Evolutionary conservation across 1,140 invertebrate genomes (phyloP).

Genomic region (Littorina saxatilis): DNA sequence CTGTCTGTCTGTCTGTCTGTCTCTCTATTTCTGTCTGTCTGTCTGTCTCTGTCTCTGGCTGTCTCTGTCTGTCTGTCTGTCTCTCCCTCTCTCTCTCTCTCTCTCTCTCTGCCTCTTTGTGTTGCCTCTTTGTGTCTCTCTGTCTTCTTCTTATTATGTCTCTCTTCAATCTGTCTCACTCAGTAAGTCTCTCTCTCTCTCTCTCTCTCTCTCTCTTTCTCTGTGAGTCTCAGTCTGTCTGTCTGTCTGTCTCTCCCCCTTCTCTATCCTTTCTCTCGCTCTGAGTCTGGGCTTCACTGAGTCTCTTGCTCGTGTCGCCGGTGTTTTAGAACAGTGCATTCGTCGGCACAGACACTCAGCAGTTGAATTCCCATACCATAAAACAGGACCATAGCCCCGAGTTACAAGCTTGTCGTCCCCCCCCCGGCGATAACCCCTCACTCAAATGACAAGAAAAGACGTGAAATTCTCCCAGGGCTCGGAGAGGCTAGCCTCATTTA

Average conservation of each 20-base stretch:
- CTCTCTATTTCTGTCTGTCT: too few species aligned
- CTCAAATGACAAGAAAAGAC: slow-evolving; percentile 12
- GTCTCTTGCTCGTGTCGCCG: not conserved
- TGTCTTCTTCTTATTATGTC: not conserved
- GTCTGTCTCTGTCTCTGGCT: too few species aligned
- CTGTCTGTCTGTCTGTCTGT: too few species aligned
- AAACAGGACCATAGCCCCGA: not conserved
- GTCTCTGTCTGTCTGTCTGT: not conserved
- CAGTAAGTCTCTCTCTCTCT: not conserved
- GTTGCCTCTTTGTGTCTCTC: not conserved
- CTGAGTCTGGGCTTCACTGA: not conserved
- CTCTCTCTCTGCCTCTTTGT: slow-evolving; percentile 7
- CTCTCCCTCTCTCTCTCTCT: slow-evolving; percentile 12
- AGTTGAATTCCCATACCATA: not conserved
- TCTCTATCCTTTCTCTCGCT: not conserved
- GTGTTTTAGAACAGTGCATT: not conserved
- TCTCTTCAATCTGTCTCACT: not conserved
- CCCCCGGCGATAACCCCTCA: not conserved
- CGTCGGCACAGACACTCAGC: too few species aligned
- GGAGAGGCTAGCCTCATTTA: not conserved
- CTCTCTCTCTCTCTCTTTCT: not conserved
- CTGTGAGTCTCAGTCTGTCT: not conserved
- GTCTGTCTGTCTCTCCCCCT: not conserved
- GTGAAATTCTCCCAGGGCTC: slow-evolving; percentile 7
- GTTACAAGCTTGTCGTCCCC: not conserved